Percentiles rank a stretch among this genome's conserved stretches.
These are phyloP conservation scores for Ruditapes philippinarum DNA, from an alignment of 1,140 invertebrate species.

Conservation along the genomic window DNA sequence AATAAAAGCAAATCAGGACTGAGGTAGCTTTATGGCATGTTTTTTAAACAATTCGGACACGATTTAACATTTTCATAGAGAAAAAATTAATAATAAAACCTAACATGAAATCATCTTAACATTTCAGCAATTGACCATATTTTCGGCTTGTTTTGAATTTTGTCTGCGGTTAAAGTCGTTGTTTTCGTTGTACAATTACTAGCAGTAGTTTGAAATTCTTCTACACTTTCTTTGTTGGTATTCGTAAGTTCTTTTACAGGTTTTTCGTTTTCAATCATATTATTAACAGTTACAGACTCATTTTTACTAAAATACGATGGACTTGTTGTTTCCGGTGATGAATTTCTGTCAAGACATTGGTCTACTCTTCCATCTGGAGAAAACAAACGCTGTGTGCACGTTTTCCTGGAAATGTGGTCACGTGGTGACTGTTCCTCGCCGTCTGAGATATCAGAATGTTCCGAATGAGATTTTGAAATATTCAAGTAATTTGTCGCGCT, in stretches of 20 bases:
- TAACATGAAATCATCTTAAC: background rate
- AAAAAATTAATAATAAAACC: too few relatives aligned
- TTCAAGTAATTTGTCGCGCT: background rate
- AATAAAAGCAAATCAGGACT: too few relatives aligned
- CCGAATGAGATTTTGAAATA: slow-evolving; percentile 25
- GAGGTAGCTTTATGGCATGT: too few relatives aligned
- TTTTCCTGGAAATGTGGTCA: slow-evolving; percentile 1
- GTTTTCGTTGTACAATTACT: too few relatives aligned
- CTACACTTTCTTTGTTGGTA: too few relatives aligned
- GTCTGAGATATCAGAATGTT: slow-evolving; percentile 70
- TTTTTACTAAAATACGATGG: background rate
- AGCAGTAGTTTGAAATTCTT: too few relatives aligned
- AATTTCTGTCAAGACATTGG: slow-evolving; percentile 9
- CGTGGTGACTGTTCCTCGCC: slow-evolving; percentile 18
- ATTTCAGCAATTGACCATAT: slow-evolving; percentile 60
- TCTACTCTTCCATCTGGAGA: slow-evolving; percentile 28
- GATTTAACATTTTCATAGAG: too few relatives aligned
- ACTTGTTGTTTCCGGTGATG: background rate
- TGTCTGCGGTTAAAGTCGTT: background rate
- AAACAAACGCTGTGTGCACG: slow-evolving; percentile 39
- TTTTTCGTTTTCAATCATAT: background rate
- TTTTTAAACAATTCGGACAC: too few relatives aligned
- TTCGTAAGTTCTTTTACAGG: background rate
- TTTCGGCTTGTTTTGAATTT: slow-evolving; percentile 42
- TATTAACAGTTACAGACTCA: background rate